A percentile compares a stretch with the other conserved stretches of the same genome.
phyloP scores from a whole-genome alignment of 2,113 vertebrate species.

The Neogale vison region DNA sequence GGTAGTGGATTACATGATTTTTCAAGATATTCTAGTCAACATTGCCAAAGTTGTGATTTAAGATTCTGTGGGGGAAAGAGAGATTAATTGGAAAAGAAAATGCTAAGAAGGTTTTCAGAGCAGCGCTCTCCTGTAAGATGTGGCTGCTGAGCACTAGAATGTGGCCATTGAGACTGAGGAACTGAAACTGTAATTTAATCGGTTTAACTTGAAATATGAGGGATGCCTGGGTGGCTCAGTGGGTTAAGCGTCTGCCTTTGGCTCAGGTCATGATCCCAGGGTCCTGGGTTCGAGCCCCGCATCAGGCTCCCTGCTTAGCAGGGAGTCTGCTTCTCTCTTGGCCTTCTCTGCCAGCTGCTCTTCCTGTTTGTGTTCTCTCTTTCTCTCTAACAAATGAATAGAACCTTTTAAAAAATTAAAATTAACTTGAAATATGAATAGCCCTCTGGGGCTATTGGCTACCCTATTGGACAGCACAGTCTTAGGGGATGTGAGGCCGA shows the following conservation, averaged over 20 bases:
- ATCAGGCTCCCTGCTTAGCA: too few relatives aligned
- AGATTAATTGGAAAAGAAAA: background rate
- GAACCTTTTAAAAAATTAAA: too few relatives aligned
- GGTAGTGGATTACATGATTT: background rate
- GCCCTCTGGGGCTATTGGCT: background rate
- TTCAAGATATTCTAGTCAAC: slow-evolving; percentile 25
- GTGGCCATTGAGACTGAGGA: background rate
- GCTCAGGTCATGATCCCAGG: too few relatives aligned
- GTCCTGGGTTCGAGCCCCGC: too few relatives aligned
- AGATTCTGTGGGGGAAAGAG: background rate
- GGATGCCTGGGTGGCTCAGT: too few relatives aligned
- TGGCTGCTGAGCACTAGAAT: background rate
- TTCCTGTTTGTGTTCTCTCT: too few relatives aligned
- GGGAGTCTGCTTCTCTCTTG: too few relatives aligned
- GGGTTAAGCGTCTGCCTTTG: too few relatives aligned
- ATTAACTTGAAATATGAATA: background rate
- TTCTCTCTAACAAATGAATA: too few relatives aligned
- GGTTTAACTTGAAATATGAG: background rate
- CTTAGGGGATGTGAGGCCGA: background rate
- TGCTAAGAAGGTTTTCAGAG: background rate
- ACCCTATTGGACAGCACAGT: background rate
- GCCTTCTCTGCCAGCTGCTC: too few relatives aligned
- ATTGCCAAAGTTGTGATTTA: background rate
- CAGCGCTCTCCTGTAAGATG: background rate
- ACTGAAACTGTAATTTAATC: background rate